A percentile compares a stretch with the other conserved stretches of the same genome.
These are phyloP conservation scores for Dipodomys stephensi DNA, from an alignment of 2,113 vertebrate species.

Conservation along the genomic window DNA sequence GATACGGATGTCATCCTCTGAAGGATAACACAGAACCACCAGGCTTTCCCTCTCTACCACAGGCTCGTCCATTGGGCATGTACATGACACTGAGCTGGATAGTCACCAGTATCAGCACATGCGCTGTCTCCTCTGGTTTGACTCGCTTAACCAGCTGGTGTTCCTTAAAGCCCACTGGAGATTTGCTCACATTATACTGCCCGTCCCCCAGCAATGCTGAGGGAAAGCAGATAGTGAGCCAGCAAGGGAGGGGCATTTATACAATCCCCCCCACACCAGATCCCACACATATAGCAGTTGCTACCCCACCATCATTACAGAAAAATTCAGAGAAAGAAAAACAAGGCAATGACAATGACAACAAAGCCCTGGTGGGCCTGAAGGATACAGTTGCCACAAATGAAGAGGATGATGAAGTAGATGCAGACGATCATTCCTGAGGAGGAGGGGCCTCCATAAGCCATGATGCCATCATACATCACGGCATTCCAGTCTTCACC, in stretches of 20 bases:
- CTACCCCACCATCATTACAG: no score
- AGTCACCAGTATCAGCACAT: accelerated
- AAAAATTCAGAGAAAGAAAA: background rate
- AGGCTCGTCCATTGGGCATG: no score
- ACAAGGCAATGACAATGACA: accelerated
- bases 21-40: background rate
- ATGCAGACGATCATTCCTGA: conserved; percentile 99
- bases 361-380: background rate
- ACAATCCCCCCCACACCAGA: background rate
- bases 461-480: conserved; percentile 99
- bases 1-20: background rate
- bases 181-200: accelerated
- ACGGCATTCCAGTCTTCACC: conserved; percentile 99
- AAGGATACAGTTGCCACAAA: conserved; percentile 99
- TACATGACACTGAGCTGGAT: accelerated
- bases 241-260: background rate
- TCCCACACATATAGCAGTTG: no score
- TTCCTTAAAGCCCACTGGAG: background rate
- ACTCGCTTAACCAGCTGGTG: background rate
- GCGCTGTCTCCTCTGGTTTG: accelerated
- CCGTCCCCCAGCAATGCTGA: background rate
- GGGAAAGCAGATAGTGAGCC: background rate
- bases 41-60: background rate
- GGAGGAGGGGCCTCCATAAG: conserved; percentile 96
- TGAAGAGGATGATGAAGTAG: conserved; percentile 99